phyloP scores from a whole-genome alignment of 1,140 invertebrate genomes.

The Drosophila ambigua region DNA sequence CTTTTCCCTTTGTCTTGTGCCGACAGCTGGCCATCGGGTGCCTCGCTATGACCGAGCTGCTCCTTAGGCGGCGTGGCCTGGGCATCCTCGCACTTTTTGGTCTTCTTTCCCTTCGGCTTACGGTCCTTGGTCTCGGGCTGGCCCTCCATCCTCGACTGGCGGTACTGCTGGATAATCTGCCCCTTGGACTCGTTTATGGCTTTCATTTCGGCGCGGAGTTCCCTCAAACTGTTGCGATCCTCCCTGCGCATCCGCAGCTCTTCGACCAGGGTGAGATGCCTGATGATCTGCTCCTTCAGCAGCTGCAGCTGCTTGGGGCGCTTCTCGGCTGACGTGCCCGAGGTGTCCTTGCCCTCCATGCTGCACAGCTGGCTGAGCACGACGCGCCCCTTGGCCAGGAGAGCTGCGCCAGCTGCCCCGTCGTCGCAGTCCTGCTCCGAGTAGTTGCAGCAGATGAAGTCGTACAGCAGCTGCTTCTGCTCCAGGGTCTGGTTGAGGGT shows the following conservation, averaged over 20 bases:
- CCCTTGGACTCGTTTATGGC: constrained; percentile 92
- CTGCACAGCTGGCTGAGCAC: constrained; percentile 87
- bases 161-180: constrained; percentile 92
- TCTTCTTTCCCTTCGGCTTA: constrained; percentile 86
- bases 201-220: constrained; percentile 90
- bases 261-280: constrained; percentile 89
- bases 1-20: constrained; percentile 84
- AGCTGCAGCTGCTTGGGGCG: constrained; percentile 90
- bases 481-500: constrained; percentile 90
- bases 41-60: constrained; percentile 84
- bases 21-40: constrained; percentile 86
- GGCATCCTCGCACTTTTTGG: constrained; percentile 91
- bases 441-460: constrained; percentile 88
- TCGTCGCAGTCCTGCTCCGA: constrained; percentile 84
- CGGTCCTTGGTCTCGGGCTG: constrained; percentile 91
- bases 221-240: constrained; percentile 90
- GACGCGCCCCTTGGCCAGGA: constrained; percentile 91
- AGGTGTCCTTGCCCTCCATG: constrained; percentile 57
- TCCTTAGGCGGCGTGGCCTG: constrained; percentile 85
- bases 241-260: constrained; percentile 92
- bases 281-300: constrained; percentile 90
- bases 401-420: constrained; percentile 86
- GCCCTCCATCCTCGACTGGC: constrained; percentile 90
- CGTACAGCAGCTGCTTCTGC: constrained; percentile 90
- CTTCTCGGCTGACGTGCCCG: constrained; percentile 86